Evolutionary conservation across 2,888 invertebrate genomes (phyloP), one percentile per base, ranked within the genome.

Genomic region (Seladonia tumulorum): DNA sequence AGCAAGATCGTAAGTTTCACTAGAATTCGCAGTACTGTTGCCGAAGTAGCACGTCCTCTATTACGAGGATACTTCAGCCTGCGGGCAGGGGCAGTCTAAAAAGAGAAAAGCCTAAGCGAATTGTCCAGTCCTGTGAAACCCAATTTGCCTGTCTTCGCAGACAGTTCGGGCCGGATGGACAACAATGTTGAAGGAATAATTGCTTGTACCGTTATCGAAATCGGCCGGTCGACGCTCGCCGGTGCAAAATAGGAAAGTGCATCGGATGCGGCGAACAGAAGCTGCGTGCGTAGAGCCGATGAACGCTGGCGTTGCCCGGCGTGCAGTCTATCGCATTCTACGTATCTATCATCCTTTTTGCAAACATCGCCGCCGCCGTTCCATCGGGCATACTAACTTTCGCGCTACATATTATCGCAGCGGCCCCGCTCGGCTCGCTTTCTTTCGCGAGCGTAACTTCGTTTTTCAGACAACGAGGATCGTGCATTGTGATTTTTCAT

Each of bases 301-400:
- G 83, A 80, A 79, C 82, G 68, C 79, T 87, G 88, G 14, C 25
- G 16, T 87, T 87, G 87, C 89, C 82, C 81, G 75, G 80, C 79
- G 70, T 60, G 80, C 66, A 77, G 57, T n/a, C 77, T 79, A 49
- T 76, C 53, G 85, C 80, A 60, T 71, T 85, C 79, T 73, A 76
- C 70, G 66, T 74, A 35, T 57, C 87, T 88, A 86, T 68, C 80
- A 83, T 72, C 83, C 86, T 90, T 84, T 86, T 87, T 85, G 81
- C 90, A 84, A 86, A 89, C 89, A 87, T 90, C 18, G 49, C 35
- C 76, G 49, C 35, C 76, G 76, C 47, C 49, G 85, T 87, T 87
- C 79, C 85, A 79, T 80, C 76, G 81, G 70, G 82, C 45, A 79
- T 85, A 86, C 90, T 87, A 81, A 90, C 90, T 92, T 89, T 92